Conservation (phyloP, 2,113 vertebrate genomes). For the Murina feae region DNA sequence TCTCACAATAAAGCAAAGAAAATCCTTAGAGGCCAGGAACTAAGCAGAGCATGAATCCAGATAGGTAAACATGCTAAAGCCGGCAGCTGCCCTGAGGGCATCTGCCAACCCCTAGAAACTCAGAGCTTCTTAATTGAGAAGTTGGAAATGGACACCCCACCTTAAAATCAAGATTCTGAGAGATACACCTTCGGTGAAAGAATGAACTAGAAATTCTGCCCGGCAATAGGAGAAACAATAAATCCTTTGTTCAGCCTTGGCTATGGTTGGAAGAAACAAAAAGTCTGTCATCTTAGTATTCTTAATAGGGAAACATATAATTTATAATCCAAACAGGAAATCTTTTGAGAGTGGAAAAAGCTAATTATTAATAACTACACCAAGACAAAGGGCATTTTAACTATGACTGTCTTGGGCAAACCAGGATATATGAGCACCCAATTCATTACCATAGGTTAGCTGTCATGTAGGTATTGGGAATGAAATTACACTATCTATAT, state of each 20-base stretch:
- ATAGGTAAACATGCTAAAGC: constrained; percentile 62
- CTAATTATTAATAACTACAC: neutral
- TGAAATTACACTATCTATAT: neutral
- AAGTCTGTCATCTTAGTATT: neutral
- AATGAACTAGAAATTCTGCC: neutral
- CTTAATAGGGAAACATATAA: neutral
- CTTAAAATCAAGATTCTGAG: constrained; percentile 44
- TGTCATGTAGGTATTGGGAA: neutral
- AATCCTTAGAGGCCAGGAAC: constrained; percentile 65
- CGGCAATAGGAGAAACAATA: neutral
- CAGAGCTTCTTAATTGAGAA: constrained; percentile 54
- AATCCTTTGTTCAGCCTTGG: neutral
- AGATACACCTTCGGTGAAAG: neutral
- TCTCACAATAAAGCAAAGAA: constrained; percentile 66
- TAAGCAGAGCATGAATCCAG: constrained; percentile 59
- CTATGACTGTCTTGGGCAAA: neutral
- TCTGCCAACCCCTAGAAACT: constrained; percentile 52
- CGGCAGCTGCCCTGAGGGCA: constrained; percentile 57
- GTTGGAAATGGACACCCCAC: constrained; percentile 40
- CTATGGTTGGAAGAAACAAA: neutral
- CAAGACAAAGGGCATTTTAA: constrained; percentile 24
- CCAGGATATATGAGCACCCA: neutral
- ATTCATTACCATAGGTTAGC: neutral
- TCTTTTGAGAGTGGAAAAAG: constrained; percentile 1
- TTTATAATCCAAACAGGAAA: constrained; percentile 27